Evolutionary conservation across 2,888 invertebrate genomes (phyloP).

Genomic region (Mythimna lalbum): DNA sequence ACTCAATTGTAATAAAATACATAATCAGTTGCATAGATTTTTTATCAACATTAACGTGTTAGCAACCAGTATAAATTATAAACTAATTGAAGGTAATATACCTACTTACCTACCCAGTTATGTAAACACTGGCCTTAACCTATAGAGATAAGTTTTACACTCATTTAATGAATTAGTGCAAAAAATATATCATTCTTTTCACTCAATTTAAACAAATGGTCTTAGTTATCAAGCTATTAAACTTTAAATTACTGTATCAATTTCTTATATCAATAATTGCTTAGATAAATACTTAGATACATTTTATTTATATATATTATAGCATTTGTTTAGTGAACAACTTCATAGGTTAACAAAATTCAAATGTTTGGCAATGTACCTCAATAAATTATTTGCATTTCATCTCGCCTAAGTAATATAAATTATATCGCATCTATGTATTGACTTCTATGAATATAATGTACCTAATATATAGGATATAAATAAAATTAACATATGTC

Average conservation of each 20-base stretch:
- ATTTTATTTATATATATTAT: neutral
- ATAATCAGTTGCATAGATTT: constrained; percentile 5
- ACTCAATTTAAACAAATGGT: neutral
- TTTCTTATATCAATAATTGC: neutral
- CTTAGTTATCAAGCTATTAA: neutral
- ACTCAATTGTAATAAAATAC: constrained; percentile 17
- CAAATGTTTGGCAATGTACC: neutral
- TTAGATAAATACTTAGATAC: neutral
- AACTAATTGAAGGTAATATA: neutral
- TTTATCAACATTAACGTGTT: constrained; percentile 1
- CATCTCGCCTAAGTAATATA: neutral
- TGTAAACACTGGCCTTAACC: neutral
- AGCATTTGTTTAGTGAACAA: neutral
- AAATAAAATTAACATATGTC: neutral
- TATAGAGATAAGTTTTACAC: neutral
- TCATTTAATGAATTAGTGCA: too few relatives aligned
- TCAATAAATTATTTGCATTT: neutral
- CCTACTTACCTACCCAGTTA: neutral
- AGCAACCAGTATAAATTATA: neutral
- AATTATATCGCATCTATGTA: neutral
- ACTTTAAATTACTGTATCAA: neutral
- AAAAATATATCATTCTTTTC: neutral
- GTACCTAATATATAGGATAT: neutral
- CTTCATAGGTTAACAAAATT: neutral
- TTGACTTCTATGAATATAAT: neutral